A percentile compares a stretch with the other conserved stretches of the same genome.
Conservation (phyloP, 2,888 invertebrate species). For the Pelosia muscerda region DNA sequence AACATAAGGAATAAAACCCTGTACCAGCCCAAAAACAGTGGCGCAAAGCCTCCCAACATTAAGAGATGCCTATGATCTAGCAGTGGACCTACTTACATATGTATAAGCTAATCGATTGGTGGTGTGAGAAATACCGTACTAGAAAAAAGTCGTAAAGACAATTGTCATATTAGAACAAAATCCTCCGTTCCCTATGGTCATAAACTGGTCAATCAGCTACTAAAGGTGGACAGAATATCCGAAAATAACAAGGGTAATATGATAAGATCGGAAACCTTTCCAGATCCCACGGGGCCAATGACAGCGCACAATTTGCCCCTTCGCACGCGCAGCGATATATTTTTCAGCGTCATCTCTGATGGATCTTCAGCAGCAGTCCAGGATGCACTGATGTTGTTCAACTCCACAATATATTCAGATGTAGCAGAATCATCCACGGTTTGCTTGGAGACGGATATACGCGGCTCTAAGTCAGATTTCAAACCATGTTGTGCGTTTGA, state of each 20-base stretch:
- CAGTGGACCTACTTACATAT: no score
- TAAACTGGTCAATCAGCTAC: no score
- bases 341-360: conserved; percentile 81
- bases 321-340: conserved; percentile 85
- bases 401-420: conserved; percentile 66
- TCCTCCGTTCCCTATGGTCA: no score
- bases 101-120: no score
- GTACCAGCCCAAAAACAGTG: no score
- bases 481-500: conserved; percentile 56
- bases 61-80: no score
- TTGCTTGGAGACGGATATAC: conserved; percentile 12
- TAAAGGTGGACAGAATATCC: not conserved
- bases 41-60: no score
- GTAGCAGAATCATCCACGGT: conserved; percentile 22
- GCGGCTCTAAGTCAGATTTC: conserved; percentile 33
- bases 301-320: conserved; percentile 91
- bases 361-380: conserved; percentile 69
- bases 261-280: conserved; percentile 83
- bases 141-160: no score
- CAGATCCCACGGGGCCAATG: conserved; percentile 95
- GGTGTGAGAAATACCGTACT: not conserved
- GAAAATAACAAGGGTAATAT: not conserved
- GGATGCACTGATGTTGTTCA: conserved; percentile 69
- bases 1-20: no score
- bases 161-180: not conserved